Evolutionary conservation across 2,888 invertebrate species (phyloP), one percentile per base, ranked within the genome.

Genomic region (Machimus rusticus): DNA sequence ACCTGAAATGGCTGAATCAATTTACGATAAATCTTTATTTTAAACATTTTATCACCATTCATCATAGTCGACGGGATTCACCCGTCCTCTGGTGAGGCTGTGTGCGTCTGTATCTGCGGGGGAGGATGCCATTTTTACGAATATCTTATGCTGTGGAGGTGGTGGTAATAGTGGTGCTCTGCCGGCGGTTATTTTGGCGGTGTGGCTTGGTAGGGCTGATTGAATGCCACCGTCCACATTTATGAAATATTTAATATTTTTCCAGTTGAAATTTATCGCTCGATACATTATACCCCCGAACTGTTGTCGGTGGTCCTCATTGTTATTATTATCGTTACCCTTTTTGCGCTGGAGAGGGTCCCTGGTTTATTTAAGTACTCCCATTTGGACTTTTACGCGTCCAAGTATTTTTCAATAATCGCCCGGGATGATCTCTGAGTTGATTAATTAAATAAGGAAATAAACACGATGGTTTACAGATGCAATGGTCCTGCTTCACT

Each of bases 1-100:
- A 81, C 81, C 81, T 81, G 81, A 81, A 51, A 51, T 81, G 55
- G 51, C 81, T 81, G 81, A 81, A 81, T 81, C 81, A 55, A 81
- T 81, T 81, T 16, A 19, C 55, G 31, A 81, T 81, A 81, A 81
- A 81, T 81, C 81, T 55, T 81, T 81, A 81, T 81, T 55, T 81
- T 81, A 55, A 37, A 81, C 81, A 81, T 51, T 81, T 81, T 81
- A 81, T 55, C 51, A 55, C 55, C 55, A 81, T 81, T 81, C 31
- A 81, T 81, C 78, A 78, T 78, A 78, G 39, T 37, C 39, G 76
- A 5, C 76, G 39, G 77, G 57, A 57, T 57, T 57, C 57, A 19
- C 57, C 23, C 57, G 12, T 23, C 19, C 55, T 16, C 55, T 28
- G 28, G 8, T 16, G 51, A 8, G 51, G n/a, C 16, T 51, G 51